Evolutionary conservation across 2,113 vertebrate species (phyloP).

Genomic region (Myotis davidii): DNA sequence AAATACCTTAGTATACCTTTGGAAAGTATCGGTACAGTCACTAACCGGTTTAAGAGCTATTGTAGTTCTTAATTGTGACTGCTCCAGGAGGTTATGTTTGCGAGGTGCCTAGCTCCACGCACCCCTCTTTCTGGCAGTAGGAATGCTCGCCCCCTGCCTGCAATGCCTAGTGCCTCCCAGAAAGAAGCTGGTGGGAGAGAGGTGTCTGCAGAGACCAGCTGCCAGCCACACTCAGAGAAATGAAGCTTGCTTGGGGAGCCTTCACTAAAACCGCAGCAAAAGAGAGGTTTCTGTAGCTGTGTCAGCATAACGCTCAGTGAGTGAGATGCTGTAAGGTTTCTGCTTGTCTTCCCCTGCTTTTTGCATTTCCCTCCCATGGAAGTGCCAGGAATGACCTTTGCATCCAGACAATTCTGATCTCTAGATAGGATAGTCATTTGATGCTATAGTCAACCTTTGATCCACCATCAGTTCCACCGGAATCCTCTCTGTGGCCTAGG

Average conservation of each 20-base stretch:
- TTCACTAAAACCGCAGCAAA: background rate
- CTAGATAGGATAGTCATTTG: background rate
- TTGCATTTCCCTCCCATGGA: background rate
- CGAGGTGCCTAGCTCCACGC: background rate
- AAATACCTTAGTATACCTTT: conserved; percentile 60
- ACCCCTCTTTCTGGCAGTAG: background rate
- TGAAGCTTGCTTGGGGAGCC: background rate
- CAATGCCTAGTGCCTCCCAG: background rate
- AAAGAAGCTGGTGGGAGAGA: background rate
- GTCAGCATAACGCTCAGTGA: background rate
- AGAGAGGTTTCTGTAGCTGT: background rate
- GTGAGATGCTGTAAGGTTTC: background rate
- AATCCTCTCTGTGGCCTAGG: background rate
- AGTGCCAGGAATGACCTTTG: background rate
- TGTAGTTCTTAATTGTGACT: conserved; percentile 19
- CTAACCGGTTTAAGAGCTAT: conserved; percentile 35
- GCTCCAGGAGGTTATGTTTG: background rate
- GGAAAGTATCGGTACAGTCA: conserved; percentile 38
- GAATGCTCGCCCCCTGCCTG: background rate
- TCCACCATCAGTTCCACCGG: background rate
- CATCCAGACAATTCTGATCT: background rate
- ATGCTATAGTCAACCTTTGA: background rate
- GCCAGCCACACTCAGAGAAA: accelerated
- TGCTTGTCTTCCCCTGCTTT: background rate
- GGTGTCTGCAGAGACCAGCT: background rate